Evolutionary conservation across 2,797 vertebrate species (phyloP), one percentile per base, ranked within the genome.

Genomic region (Phataginus tricuspis): DNA sequence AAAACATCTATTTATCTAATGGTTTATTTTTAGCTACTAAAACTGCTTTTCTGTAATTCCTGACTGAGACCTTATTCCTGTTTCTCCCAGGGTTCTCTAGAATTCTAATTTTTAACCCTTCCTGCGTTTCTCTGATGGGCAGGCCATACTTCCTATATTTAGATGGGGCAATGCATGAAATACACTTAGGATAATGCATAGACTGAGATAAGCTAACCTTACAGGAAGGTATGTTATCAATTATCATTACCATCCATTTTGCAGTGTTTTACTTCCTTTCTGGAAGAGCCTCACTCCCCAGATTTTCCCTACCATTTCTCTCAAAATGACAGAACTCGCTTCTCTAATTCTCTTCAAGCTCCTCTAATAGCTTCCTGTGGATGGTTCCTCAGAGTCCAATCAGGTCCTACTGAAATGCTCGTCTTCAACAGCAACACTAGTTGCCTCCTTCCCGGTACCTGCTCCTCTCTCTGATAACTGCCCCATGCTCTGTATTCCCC

Each of bases 41-140:
- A 71, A 86, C 42, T 69, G 14, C 49, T 91, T 94, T 88, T 85
- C 63, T 91, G 19, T 96, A 42, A 39, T 74, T 96, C 93, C 16
- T 64, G 5, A 9, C 37, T 72, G 23, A 80, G 71, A 39, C 1
- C 19, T 49, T 82, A 13, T 49, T 71, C 53, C 18, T 90, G 1
- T 53, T 98, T 96, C n/a, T 89, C 37, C 15, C 29, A 92, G n/a
- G 13, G 45, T 91, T 74, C 49, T 85, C 64, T 19, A 69, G 63
- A 89, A 61, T 79, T 88, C 23, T 77, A 39, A n/a, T 31, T 88
- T 93, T 95, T 39, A 53, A 68, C 7, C 18, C 21, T 49, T 25
- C 0, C 68, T 66, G 6, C 21, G 79, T 96, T 93, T 61, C 34
- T 72, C 25, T 79, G 5, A 71, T 53, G 29, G 63, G 39, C 29